phyloP scores from a whole-genome alignment of 64 coral and sea anemone genomes.

The Orbicella faveolata region DNA sequence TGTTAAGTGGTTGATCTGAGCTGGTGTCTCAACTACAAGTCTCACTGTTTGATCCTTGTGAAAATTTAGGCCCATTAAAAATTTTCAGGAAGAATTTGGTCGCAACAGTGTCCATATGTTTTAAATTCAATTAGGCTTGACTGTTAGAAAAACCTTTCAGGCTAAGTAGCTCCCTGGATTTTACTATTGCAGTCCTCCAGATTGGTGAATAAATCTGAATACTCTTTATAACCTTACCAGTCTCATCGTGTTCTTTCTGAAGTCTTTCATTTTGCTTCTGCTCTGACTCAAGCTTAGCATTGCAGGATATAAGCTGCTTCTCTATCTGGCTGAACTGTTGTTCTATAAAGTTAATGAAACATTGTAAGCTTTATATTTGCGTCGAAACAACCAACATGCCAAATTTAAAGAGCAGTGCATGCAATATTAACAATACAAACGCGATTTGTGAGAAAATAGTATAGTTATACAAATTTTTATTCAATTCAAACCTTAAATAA shows the following conservation, averaged over 20 bases:
- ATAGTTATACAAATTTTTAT: not conserved
- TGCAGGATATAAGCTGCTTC: conserved; percentile 92
- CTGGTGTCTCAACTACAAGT: too few relatives aligned
- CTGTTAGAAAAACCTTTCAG: too few relatives aligned
- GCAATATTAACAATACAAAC: too few relatives aligned
- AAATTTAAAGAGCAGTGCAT: not conserved
- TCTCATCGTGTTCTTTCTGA: conserved; percentile 74
- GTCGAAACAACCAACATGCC: not conserved
- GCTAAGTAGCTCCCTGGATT: too few relatives aligned
- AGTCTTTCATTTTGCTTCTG: conserved; percentile 59
- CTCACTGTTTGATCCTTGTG: too few relatives aligned
- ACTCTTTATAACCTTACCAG: conserved; percentile 36
- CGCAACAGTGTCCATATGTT: too few relatives aligned
- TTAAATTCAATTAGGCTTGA: too few relatives aligned
- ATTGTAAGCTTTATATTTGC: not conserved
- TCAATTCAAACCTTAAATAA: not conserved
- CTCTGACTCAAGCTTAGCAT: conserved; percentile 80
- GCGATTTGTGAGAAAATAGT: not conserved
- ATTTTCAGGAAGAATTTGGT: too few relatives aligned
- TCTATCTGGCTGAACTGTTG: conserved; percentile 95
- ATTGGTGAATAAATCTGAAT: not conserved
- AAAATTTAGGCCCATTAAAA: too few relatives aligned
- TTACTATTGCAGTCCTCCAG: too few relatives aligned
- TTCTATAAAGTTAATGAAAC: conserved; percentile 42
- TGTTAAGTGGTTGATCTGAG: too few relatives aligned